phyloP scores from a whole-genome alignment of 2,888 invertebrate genomes.

The Lypha dubia region DNA sequence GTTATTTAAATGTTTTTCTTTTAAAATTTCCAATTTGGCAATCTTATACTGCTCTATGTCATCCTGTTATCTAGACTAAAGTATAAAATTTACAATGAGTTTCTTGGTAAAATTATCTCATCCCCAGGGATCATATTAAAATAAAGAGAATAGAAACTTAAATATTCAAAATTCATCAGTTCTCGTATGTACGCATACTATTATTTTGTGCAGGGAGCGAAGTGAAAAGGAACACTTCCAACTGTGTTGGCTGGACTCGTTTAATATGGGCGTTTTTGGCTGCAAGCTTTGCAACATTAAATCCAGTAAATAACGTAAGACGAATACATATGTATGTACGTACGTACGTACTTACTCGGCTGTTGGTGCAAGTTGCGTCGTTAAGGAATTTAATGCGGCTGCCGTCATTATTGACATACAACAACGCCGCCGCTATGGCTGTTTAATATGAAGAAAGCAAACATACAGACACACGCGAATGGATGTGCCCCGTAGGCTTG shows the following conservation, averaged over 20 bases:
- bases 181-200: slow-evolving; percentile 38
- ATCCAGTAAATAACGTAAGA: slow-evolving; percentile 29
- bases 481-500: slow-evolving; percentile 82
- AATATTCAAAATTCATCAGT: slow-evolving; percentile 1
- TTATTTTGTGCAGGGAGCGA: not conserved
- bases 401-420: slow-evolving; percentile 62
- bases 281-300: slow-evolving; percentile 18
- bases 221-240: slow-evolving; percentile 52
- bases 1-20: not conserved
- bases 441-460: slow-evolving; percentile 59
- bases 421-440: slow-evolving; percentile 65
- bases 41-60: not conserved
- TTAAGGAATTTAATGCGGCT: slow-evolving; percentile 74
- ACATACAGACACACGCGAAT: slow-evolving; percentile 29
- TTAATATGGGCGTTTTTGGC: slow-evolving; percentile 64
- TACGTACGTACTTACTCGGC: too few relatives aligned
- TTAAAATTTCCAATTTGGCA: not conserved
- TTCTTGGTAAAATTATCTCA: slow-evolving; percentile 20
- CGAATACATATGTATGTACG: not conserved
- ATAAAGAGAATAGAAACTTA: slow-evolving; percentile 31
- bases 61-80: slow-evolving; percentile 10
- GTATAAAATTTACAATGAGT: slow-evolving; percentile 4
- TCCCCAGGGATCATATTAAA: slow-evolving; percentile 57
- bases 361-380: slow-evolving; percentile 74
- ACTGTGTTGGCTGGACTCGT: slow-evolving; percentile 56